These are phyloP conservation scores for Esperia sulphurella DNA, from an alignment of 2,888 invertebrate genomes.

Conservation along the genomic window DNA sequence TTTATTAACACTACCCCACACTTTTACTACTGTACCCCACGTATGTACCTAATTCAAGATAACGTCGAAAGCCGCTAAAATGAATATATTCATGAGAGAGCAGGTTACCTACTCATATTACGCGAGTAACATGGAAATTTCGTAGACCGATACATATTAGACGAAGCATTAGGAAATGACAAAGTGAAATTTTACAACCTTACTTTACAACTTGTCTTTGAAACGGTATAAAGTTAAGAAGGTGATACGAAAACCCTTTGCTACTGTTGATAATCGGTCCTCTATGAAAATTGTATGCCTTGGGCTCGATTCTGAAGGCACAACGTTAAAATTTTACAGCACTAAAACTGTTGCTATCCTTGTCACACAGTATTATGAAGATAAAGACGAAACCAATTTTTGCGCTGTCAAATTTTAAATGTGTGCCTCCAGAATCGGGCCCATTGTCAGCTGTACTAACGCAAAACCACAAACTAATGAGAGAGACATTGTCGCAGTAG, in stretches of 20 bases:
- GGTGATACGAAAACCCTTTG: too few species aligned
- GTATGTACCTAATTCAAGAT: constrained; percentile 5
- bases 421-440: too few species aligned
- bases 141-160: constrained; percentile 1
- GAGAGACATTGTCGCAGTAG: too few species aligned
- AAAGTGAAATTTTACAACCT: background rate
- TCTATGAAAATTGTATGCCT: too few species aligned
- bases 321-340: too few species aligned
- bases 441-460: too few species aligned
- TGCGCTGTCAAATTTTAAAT: too few species aligned
- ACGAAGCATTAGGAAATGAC: background rate
- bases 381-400: too few species aligned
- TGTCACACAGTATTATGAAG: too few species aligned
- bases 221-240: background rate
- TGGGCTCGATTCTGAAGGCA: too few species aligned
- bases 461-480: background rate
- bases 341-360: too few species aligned
- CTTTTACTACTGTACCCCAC: constrained; percentile 1
- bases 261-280: too few species aligned
- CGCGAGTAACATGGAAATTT: constrained; percentile 6
- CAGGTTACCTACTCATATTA: constrained; percentile 8
- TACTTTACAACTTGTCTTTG: background rate
- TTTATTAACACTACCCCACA: constrained; percentile 3
- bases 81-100: constrained; percentile 12
- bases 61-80: constrained; percentile 7